A percentile compares a stretch with the other conserved stretches of the same genome.
phyloP scores from a whole-genome alignment of 2,113 vertebrate species.

The Illadopsis cleaveri region DNA sequence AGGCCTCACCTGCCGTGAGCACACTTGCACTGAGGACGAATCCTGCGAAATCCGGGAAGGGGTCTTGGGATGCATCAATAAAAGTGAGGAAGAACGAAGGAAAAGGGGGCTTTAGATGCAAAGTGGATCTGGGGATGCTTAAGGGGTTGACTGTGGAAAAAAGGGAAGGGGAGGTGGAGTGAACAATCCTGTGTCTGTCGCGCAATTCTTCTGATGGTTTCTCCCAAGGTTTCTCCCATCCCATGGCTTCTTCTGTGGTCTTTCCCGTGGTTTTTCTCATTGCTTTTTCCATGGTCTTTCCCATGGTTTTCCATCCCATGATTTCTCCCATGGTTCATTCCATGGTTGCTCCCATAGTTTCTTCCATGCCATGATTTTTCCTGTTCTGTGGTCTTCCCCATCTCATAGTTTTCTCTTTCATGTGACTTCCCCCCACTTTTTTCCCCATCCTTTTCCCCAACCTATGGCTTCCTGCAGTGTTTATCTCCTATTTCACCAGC shows the following conservation, averaged over 20 bases:
- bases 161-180: background rate
- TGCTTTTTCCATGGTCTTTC: background rate
- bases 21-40: conserved; percentile 69
- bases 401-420: background rate
- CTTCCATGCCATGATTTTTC: background rate
- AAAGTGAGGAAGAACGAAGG: conserved; percentile 63
- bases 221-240: background rate
- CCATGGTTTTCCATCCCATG: background rate
- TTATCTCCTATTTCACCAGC: background rate
- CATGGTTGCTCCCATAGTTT: background rate
- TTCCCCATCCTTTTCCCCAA: background rate
- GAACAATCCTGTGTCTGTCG: background rate
- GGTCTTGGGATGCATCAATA: conserved; percentile 70
- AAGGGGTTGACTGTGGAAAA: background rate
- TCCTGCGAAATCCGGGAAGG: conserved; percentile 73
- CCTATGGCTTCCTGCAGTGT: background rate
- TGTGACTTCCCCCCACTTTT: background rate
- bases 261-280: background rate
- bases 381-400: background rate
- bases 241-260: background rate
- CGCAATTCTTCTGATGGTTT: background rate
- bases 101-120: background rate
- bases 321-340: background rate
- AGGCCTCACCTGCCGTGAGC: conserved; percentile 69
- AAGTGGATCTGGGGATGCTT: background rate